phyloP scores from a whole-genome alignment of 2,888 invertebrate genomes.

The Gastracanthus pulcherrimus region DNA sequence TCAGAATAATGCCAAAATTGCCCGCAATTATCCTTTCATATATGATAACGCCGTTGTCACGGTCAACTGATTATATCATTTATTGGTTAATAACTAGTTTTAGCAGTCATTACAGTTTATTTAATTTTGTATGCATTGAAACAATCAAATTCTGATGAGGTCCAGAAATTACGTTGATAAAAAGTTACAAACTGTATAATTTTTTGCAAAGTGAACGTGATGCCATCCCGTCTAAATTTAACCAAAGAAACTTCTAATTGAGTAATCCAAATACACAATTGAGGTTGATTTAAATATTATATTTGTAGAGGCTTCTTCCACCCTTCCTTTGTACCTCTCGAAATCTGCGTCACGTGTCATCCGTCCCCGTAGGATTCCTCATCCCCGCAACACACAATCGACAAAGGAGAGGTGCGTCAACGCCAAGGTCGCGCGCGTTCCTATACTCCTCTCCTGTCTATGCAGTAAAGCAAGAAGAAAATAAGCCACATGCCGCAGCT shows the following conservation, averaged over 20 bases:
- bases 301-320: too few species aligned
- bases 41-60: not conserved
- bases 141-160: too few species aligned
- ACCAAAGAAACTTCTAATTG: too few species aligned
- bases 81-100: not conserved
- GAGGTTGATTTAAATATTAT: too few species aligned
- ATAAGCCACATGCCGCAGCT: not conserved
- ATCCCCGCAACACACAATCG: not conserved
- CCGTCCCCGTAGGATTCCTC: not conserved
- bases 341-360: not conserved
- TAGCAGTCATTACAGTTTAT: not conserved
- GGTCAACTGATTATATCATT: not conserved
- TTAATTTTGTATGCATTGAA: too few species aligned
- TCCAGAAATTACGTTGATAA: too few species aligned
- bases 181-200: too few species aligned
- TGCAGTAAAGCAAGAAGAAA: not conserved
- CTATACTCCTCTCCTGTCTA: not conserved
- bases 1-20: not conserved
- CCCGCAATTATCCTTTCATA: not conserved
- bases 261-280: too few species aligned
- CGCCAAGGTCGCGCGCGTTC: not conserved
- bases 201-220: too few species aligned
- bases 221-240: too few species aligned
- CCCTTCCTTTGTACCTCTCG: not conserved
- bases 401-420: not conserved